Evolutionary conservation across 2,113 vertebrate species (phyloP).

Genomic region (Oceanodroma tethys): DNA sequence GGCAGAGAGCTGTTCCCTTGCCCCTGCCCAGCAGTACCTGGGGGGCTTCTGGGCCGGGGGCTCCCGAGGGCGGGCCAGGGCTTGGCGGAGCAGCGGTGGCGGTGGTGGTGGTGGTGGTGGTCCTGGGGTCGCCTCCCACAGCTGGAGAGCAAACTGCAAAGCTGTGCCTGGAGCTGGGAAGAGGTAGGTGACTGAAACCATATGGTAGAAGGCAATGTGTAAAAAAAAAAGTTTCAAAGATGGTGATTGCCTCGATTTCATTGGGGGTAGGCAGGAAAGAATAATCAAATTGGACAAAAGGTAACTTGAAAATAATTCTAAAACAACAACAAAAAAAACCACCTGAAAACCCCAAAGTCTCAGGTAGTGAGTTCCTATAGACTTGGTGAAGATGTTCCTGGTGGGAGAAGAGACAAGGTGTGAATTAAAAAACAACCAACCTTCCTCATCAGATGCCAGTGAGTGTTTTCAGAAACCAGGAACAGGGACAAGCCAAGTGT

Average conservation of each 20-base stretch:
- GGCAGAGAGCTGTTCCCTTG: not conserved
- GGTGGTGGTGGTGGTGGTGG: not conserved
- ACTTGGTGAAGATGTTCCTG: not conserved
- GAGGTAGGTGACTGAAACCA: not conserved
- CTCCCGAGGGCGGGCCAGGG: rapidly evolving
- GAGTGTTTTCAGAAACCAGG: not conserved
- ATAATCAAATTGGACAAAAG: rapidly evolving
- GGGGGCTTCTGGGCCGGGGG: not conserved
- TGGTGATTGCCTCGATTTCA: not conserved
- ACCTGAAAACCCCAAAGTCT: no score
- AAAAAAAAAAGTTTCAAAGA: not conserved
- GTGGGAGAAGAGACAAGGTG: not conserved
- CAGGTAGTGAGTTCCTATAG: not conserved
- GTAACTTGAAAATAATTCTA: not conserved
- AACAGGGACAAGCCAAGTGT: not conserved
- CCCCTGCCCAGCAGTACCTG: no score
- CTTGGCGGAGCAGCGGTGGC: not conserved
- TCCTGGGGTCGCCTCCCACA: not conserved
- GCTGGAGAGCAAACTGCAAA: not conserved
- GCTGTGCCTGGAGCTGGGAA: not conserved
- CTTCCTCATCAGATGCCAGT: not conserved
- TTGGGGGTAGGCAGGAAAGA: not conserved
- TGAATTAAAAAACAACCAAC: not conserved
- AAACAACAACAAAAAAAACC: not conserved
- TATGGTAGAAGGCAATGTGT: not conserved